phyloP scores from a whole-genome alignment of 30 jellyfish, hydroid and myxozoan species.

The Aurelia coerulea region DNA sequence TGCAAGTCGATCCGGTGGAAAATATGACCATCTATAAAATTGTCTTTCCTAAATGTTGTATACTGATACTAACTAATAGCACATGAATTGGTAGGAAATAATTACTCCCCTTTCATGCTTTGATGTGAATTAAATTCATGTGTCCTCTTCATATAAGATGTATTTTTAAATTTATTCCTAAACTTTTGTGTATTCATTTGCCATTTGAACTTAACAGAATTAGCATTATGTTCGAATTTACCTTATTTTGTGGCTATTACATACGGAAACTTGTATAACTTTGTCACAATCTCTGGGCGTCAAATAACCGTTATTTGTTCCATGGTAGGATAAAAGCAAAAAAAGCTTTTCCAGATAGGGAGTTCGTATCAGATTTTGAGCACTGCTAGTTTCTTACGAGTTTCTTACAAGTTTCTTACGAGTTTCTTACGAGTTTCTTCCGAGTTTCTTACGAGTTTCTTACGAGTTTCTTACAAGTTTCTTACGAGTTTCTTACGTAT shows the following conservation, averaged over 20 bases:
- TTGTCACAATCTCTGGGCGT: neutral
- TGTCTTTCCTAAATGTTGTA: slow-evolving; percentile 40
- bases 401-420: too few species aligned
- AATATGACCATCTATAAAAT: neutral
- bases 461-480: too few species aligned
- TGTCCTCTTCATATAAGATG: slow-evolving; percentile 44
- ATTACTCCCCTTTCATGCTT: slow-evolving; percentile 10
- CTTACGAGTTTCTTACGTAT: too few species aligned
- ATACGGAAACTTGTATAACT: neutral
- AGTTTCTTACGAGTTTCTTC: too few species aligned
- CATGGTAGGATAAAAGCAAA: too few species aligned
- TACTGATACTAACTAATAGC: neutral
- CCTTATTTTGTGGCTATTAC: slow-evolving; percentile 6
- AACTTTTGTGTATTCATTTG: slow-evolving; percentile 36
- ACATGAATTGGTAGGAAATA: slow-evolving; percentile 28
- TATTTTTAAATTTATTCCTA: slow-evolving; percentile 47
- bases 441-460: too few species aligned
- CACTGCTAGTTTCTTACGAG: too few species aligned
- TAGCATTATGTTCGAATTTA: slow-evolving; percentile 1
- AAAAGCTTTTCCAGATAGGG: too few species aligned
- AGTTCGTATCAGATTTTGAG: too few species aligned
- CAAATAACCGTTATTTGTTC: too few species aligned
- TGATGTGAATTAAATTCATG: slow-evolving; percentile 55
- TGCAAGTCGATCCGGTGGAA: too few species aligned
- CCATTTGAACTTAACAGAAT: slow-evolving; percentile 4